These are phyloP conservation scores for Scelioninae gen. 1 DNA, from an alignment of 2,888 invertebrate genomes.

Conservation along the genomic window DNA sequence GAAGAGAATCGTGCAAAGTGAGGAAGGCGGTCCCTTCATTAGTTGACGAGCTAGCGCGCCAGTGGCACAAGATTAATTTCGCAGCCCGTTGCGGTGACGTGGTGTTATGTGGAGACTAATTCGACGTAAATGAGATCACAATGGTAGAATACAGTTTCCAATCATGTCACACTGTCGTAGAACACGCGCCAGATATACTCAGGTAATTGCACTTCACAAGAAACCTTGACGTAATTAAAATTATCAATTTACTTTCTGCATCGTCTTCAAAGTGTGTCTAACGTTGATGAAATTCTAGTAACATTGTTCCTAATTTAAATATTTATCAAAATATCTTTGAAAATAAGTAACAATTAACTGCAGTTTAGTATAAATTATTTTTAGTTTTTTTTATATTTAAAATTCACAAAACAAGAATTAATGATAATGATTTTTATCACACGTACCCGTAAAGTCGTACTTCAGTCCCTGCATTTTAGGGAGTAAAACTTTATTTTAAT, in stretches of 20 bases:
- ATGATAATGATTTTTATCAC: no score
- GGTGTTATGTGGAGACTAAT: conserved; percentile 79
- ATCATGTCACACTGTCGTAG: conserved; percentile 75
- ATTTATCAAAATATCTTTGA: no score
- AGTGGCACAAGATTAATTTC: conserved; percentile 78
- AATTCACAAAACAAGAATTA: no score
- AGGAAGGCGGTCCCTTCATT: conserved; percentile 63
- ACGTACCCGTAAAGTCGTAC: no score
- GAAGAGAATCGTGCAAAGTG: conserved; percentile 44
- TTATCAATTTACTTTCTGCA: conserved; percentile 44
- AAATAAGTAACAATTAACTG: no score
- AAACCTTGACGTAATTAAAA: conserved; percentile 62
- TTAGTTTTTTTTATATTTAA: no score
- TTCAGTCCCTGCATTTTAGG: no score
- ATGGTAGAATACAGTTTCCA: conserved; percentile 80
- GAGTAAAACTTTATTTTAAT: no score
- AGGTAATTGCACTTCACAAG: conserved; percentile 72
- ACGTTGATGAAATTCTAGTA: no score
- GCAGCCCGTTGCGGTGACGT: conserved; percentile 76
- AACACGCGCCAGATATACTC: conserved; percentile 69
- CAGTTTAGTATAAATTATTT: no score
- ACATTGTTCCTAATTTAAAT: no score
- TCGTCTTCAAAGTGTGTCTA: no score
- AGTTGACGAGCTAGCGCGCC: conserved; percentile 58
- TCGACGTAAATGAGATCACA: conserved; percentile 82